Evolutionary conservation across 2,888 invertebrate genomes (phyloP), one percentile per base, ranked within the genome.

Genomic region (Aricia artaxerxes): DNA sequence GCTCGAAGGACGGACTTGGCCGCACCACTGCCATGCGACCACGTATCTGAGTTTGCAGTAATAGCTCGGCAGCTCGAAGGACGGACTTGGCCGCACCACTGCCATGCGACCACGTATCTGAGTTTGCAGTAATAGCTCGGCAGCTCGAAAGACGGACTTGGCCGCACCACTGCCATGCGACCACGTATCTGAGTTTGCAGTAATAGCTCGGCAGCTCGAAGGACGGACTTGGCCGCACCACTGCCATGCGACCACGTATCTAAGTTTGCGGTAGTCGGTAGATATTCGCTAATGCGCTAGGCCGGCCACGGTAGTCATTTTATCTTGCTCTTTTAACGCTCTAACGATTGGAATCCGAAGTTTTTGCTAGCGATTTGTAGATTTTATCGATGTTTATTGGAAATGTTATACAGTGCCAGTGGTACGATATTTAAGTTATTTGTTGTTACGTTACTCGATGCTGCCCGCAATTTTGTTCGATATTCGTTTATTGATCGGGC

Each of bases 111-210:
- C 5, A n/a, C 24, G 57, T 57, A 60, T n/a, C 31, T 7, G 24
- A 80, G 83, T 82, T 84, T 82, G 85, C 86, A 85, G 85, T n/a
- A n/a, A n/a, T 83, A 83, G 82, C 7, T 81, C 80, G 80, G 77
- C 13, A 75, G 83, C 9, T 49, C 9, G 44, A 9, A 11, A 0
- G 2, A 61, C n/a, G n/a, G 61, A n/a, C 61, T 61, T 61, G 24
- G 24, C 24, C 7, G 2, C n/a, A 7, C 1, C 24, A 24, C 61
- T 24, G 7, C 61, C 61, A 24, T 24, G 61, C 61, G 24, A 61
- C 24, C 2, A 24, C 61, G 60, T 60, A 61, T 24, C 31, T 9
- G 24, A 80, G 83, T 82, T 84, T 82, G 85, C 86, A 85, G 85
- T 83, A 24, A 24, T 83, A 83, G 82, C 49, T 81, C 80, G 80